Evolutionary conservation across 2,797 vertebrate genomes (phyloP), one percentile per base, ranked within the genome.

Genomic region (Poecilia velifera): DNA sequence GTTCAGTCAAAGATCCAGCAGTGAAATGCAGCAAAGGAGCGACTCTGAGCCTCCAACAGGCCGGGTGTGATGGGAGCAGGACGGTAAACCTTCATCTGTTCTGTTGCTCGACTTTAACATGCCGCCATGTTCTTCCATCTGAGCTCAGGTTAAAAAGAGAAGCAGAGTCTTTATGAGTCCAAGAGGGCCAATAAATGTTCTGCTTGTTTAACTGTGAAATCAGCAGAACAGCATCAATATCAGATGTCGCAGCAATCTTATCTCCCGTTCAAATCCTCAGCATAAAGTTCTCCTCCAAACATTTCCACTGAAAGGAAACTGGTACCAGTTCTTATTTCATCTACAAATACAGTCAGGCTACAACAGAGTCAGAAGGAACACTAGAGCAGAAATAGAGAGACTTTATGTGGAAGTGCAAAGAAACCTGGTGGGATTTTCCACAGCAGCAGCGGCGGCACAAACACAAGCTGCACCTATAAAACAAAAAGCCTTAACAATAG

Each of bases 141-240:
- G 31, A 45, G 39, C 16, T 28, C 25, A 4, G 9, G 3, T 22
- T 25, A 55, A 47, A 12, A 6, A 36, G 10, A 0, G 9, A 31
- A 74, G 3, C 14, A 66, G 14, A 0, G 34, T 7, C 28, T 64
- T 39, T 46, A 70, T 25, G 25, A 57, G 13, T 31, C 43, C 13
- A 18, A 46, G 13, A n/a, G 20, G 41, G 59, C 12, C n/a, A 22
- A 31, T 70, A 0, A 9, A 73, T 76, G 71, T 72, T 78, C 49
- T 51, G 31, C 66, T 72, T 82, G 72, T 49, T 73, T 81, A 59
- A 68, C 36, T 78, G 80, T 47, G 59, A 90, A 90, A 72, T 78
- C 57, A 78, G 78, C 86, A 57, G 31, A 77, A 86, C 49, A 49
- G 3, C 76, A 85, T 85, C 78, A 84, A 85, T 87, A 84, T 25